These are phyloP conservation scores for Deroplatys truncata DNA, from an alignment of 2,888 invertebrate genomes.

Conservation along the genomic window DNA sequence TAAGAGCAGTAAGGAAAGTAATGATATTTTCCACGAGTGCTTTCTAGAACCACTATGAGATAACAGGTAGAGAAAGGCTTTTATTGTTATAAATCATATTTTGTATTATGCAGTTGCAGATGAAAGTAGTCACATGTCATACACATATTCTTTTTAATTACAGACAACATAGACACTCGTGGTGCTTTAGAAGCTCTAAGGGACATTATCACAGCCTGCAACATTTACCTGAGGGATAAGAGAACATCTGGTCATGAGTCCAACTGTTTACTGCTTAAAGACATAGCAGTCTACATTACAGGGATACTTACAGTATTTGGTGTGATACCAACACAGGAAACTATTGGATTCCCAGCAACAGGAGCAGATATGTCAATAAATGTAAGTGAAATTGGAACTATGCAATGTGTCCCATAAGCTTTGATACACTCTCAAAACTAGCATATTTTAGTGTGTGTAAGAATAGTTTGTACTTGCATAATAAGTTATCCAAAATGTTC, in stretches of 20 bases:
- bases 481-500: neutral
- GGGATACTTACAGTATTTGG: conserved; percentile 74
- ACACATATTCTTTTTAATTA: conserved; percentile 25
- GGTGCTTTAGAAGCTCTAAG: conserved; percentile 77
- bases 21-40: too few species aligned
- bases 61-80: too few species aligned
- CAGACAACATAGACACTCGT: conserved; percentile 92
- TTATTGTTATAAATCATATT: too few species aligned
- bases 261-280: conserved; percentile 67
- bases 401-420: too few species aligned
- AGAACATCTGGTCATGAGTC: conserved; percentile 47
- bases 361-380: conserved; percentile 43
- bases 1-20: too few species aligned
- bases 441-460: neutral
- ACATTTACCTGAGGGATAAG: conserved; percentile 74
- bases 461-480: neutral
- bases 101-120: too few species aligned
- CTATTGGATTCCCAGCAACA: conserved; percentile 69
- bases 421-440: too few species aligned
- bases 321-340: conserved; percentile 61
- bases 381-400: conserved; percentile 42
- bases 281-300: conserved; percentile 82
- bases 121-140: too few species aligned
- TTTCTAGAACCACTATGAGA: too few species aligned
- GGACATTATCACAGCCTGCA: conserved; percentile 79